Conservation (phyloP, 2,797 vertebrate species). For the Oreonectes daqikongensis region DNA sequence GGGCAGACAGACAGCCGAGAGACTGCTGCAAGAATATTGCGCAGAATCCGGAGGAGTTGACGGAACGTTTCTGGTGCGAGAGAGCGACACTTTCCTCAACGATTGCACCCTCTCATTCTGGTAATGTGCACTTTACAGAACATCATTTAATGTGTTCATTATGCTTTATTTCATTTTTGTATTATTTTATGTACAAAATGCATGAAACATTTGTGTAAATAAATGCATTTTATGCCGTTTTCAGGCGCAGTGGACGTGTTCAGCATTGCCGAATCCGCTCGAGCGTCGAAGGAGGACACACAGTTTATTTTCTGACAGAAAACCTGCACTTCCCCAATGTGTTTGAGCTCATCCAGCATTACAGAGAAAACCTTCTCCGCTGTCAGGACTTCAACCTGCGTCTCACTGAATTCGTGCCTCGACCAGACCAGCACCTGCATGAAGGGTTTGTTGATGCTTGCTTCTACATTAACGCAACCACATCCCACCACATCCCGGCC, state of each 20-base stretch:
- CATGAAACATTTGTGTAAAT: background rate
- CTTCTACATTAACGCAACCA: constrained; percentile 4
- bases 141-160: background rate
- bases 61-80: constrained; percentile 91
- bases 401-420: constrained; percentile 88
- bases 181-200: background rate
- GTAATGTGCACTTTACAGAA: constrained; percentile 68
- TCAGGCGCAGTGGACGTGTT: constrained; percentile 87
- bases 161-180: too few relatives aligned
- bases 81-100: constrained; percentile 83
- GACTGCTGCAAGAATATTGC: constrained; percentile 88
- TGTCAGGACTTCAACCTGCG: constrained; percentile 93
- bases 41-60: constrained; percentile 84
- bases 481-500: constrained; percentile 33
- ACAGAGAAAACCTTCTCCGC: constrained; percentile 86
- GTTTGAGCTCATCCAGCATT: constrained; percentile 89
- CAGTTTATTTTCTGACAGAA: constrained; percentile 87
- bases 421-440: constrained; percentile 82
- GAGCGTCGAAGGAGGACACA: constrained; percentile 70
- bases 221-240: constrained; percentile 5
- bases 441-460: constrained; percentile 78
- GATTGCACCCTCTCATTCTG: constrained; percentile 95
- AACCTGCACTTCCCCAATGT: constrained; percentile 88
- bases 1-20: constrained; percentile 85
- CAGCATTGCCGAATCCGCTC: constrained; percentile 95